These are phyloP conservation scores for Prunella himalayana DNA, from an alignment of 2,113 vertebrate species.

Conservation along the genomic window DNA sequence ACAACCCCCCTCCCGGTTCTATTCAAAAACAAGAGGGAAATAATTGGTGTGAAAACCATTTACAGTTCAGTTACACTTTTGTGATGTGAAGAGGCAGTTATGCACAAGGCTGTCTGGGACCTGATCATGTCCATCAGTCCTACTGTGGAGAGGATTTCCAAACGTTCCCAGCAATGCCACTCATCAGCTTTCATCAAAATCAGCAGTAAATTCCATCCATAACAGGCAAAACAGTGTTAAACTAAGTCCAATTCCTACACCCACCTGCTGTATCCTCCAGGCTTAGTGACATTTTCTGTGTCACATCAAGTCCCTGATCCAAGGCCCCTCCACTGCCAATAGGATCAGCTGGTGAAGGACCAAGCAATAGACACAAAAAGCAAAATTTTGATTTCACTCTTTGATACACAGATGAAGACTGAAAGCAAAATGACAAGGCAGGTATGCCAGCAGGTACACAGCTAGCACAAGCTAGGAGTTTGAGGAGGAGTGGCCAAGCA, in stretches of 20 bases:
- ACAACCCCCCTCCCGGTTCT: not conserved
- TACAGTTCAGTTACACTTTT: slow-evolving; percentile 24
- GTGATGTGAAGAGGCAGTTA: slow-evolving; percentile 24
- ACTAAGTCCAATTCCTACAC: not conserved
- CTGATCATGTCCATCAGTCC: rapidly evolving
- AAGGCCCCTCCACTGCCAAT: not conserved
- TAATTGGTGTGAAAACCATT: slow-evolving; percentile 61
- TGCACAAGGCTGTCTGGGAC: not conserved
- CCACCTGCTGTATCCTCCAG: not conserved
- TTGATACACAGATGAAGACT: not conserved
- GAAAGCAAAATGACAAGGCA: not conserved
- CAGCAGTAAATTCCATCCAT: not conserved
- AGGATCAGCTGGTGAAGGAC: not conserved
- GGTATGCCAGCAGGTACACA: not conserved
- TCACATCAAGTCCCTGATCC: not conserved
- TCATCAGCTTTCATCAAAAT: not conserved
- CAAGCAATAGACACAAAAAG: rapidly evolving
- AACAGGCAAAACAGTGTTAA: not conserved
- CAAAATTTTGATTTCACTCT: not conserved
- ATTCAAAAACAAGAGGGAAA: slow-evolving; percentile 11
- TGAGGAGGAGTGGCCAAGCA: not conserved
- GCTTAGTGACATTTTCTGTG: not conserved
- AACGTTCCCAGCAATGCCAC: not conserved
- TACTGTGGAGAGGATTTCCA: not conserved
- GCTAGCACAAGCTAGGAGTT: not conserved